Base-by-base conservation (phyloP, 2,888 invertebrate genomes). In the Pyrochroa serraticornis region DNA sequence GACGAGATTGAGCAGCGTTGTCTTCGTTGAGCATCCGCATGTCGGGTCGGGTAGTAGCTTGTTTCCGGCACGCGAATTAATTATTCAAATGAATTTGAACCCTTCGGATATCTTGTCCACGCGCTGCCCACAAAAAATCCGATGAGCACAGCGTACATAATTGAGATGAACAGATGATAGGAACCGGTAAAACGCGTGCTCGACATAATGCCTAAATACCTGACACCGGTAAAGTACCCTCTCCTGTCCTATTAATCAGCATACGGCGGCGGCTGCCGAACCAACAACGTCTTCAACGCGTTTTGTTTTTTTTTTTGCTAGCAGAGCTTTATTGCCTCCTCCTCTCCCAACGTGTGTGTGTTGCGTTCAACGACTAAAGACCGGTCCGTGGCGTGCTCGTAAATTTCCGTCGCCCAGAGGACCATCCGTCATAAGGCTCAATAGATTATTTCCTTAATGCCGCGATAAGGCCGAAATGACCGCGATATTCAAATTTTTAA, bases 401-500 rank as follows among this genome's bases (percentile, higher is more conserved):
- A 62, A 58, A 62, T 60, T 58, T 60, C 34, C 36, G 46, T 57
- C 49, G 50, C 55, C 60, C 58, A 55, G 60, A 67, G 58, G 63
- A 66, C 71, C 71, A 78, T 78, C 75, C 73, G 75, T 78, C 77
- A 77, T 73, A 72, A 65, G 65, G 62, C 67, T 71, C 72, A 70
- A 74, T 76, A 76, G 76, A 77, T 76, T 77, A 78, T 75, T 75
- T 75, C 76, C 76, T 75, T 78, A 78, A 79, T 76, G 74, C 76
- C 62, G 68, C 71, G 78, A 79, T 79, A 79, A 78, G 76, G 71
- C 71, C 71, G 71, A 75, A 79, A 80, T 79, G 79, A 79, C 79
- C 79, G 79, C 78, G 79, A 80, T 79, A 80, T 79, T 80, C 79
- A 79, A 79, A 80, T 79, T 80, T 78, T 78, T 79, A 80, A 79